phyloP scores from a whole-genome alignment of 1,140 invertebrate genomes.

The Acyrthosiphon pisum region DNA sequence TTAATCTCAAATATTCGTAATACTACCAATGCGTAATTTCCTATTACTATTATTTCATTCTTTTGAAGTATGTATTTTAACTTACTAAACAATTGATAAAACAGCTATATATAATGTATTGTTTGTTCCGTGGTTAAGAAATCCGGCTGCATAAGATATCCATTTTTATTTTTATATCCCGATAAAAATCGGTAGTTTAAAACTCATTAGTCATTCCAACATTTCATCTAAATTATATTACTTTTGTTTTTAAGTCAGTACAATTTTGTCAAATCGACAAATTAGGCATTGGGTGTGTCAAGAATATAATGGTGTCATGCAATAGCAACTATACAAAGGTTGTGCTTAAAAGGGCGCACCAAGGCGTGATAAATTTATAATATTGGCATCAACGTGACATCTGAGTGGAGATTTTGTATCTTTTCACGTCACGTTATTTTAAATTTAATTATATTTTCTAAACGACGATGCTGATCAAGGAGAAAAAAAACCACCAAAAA shows the following conservation, averaged over 20 bases:
- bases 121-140: not conserved
- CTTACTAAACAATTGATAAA: not conserved
- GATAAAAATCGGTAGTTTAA: not conserved
- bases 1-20: not conserved
- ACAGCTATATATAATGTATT: not conserved
- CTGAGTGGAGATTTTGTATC: not conserved
- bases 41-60: not conserved
- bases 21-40: not conserved
- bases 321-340: not conserved
- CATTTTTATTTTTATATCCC: not conserved
- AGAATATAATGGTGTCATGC: not conserved
- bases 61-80: not conserved
- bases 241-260: not conserved
- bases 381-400: not conserved
- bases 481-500: not conserved
- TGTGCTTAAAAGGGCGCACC: constrained; percentile 31
- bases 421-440: constrained; percentile 38
- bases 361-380: constrained; percentile 36
- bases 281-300: constrained; percentile 29
- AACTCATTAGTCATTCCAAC: not conserved
- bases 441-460: constrained; percentile 44
- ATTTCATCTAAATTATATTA: not conserved
- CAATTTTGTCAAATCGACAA: constrained; percentile 4
- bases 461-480: not conserved
- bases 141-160: not conserved